Evolutionary conservation across 2,888 invertebrate species (phyloP).

Genomic region (Drosophila quinaria): DNA sequence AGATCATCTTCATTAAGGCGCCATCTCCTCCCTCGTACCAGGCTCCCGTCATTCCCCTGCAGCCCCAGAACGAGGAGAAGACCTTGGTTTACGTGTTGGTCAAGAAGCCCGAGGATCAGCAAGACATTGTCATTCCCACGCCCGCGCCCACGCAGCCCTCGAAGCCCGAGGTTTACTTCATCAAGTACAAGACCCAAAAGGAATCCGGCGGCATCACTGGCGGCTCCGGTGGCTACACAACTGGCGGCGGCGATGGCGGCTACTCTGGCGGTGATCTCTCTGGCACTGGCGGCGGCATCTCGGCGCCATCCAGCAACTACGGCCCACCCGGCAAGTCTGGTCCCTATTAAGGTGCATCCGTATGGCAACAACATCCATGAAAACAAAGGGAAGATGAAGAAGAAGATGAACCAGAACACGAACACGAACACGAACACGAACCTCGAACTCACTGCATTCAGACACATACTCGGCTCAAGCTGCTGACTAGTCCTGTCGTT

Average conservation of each 20-base stretch:
- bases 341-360: conserved; percentile 86
- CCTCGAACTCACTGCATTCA: conserved; percentile 53
- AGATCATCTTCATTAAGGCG: conserved; percentile 97
- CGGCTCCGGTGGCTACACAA: conserved; percentile 62
- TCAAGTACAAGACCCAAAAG: conserved; percentile 86
- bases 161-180: conserved; percentile 96
- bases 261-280: conserved; percentile 62
- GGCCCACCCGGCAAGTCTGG: conserved; percentile 91
- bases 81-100: conserved; percentile 95
- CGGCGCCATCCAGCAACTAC: conserved; percentile 87
- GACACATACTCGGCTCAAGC: conserved; percentile 72
- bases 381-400: conserved; percentile 18
- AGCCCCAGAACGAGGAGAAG: conserved; percentile 94
- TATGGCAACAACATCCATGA: not conserved
- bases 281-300: conserved; percentile 65
- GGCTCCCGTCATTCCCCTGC: conserved; percentile 92
- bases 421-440: conserved; percentile 47
- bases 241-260: conserved; percentile 71
- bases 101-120: conserved; percentile 94
- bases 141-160: conserved; percentile 93
- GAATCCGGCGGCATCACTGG: conserved; percentile 71
- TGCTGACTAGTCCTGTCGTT: conserved; percentile 83
- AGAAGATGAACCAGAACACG: conserved; percentile 32
- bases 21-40: conserved; percentile 93
- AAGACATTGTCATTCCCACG: conserved; percentile 92